Evolutionary conservation across 2,888 invertebrate species (phyloP).

Genomic region (Cerceris rybyensis): DNA sequence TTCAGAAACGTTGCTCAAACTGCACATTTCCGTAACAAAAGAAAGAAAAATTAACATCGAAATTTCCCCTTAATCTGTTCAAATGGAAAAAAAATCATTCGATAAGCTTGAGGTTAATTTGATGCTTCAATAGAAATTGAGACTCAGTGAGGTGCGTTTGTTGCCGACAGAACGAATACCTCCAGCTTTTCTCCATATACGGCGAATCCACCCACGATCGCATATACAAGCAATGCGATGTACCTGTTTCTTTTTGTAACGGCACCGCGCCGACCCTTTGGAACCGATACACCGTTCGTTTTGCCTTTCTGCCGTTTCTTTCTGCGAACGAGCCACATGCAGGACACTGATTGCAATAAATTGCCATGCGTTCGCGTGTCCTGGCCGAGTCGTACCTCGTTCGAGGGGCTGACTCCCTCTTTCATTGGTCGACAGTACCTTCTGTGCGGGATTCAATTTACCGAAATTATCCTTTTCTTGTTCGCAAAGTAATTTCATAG

Average conservation of each 20-base stretch:
- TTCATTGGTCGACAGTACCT: slow-evolving; percentile 32
- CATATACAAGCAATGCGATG: slow-evolving; percentile 31
- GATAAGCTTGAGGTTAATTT: slow-evolving; percentile 54
- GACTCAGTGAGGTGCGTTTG: too few relatives aligned
- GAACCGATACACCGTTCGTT: slow-evolving; percentile 46
- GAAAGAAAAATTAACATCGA: too few relatives aligned
- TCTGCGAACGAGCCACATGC: slow-evolving; percentile 56
- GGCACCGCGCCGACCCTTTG: slow-evolving; percentile 30
- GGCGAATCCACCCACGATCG: slow-evolving; percentile 32
- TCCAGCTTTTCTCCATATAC: slow-evolving; percentile 35
- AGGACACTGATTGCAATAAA: slow-evolving; percentile 77
- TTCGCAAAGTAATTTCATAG: slow-evolving; percentile 55
- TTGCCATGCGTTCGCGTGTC: slow-evolving; percentile 71
- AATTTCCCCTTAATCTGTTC: too few relatives aligned
- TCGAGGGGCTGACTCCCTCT: slow-evolving; percentile 22
- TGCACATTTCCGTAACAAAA: too few relatives aligned
- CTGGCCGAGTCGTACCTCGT: slow-evolving; percentile 40
- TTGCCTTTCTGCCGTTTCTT: slow-evolving; percentile 32
- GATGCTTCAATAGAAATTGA: slow-evolving; percentile 35
- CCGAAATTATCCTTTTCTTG: slow-evolving; percentile 58
- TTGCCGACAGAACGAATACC: background rate
- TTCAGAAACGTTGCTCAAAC: too few relatives aligned
- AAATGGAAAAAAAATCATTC: slow-evolving; percentile 19
- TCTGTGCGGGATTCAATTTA: slow-evolving; percentile 51
- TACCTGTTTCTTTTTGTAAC: slow-evolving; percentile 33